Evolutionary conservation across 2,888 invertebrate genomes (phyloP), one percentile per base, ranked within the genome.

Genomic region (Bedellia somnulentella): DNA sequence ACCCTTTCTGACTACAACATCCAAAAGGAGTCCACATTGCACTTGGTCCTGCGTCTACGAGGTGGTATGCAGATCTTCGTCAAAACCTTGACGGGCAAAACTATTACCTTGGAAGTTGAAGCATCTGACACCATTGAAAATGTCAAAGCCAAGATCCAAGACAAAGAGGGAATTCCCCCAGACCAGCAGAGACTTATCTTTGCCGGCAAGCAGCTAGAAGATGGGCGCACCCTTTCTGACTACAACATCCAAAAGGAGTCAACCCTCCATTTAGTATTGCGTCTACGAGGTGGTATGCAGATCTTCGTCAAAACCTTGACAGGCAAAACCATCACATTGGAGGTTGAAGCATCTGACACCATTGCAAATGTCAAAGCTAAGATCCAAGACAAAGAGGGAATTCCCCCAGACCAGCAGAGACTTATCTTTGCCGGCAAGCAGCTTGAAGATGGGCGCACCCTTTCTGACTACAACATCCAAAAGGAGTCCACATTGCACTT

Each of bases 21-120:
- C 5, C 40, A 40, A 5, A 40, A 40, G 5, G 40, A 40, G 5
- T 40, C 40, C 0, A 40, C 40, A 1, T 35, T 40, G 1, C 40
- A 40, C 9, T 13, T 40, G n/a, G 40, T 40, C 1, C 10, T 40
- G 27, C 40, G 40, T 36, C 37, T 40, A 1, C 35, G 40, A 5
- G 40, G 40, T 22, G 40, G 40, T 10, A 40, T 40, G 40, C 40
- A 40, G 15, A 40, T 40, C 8, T 40, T 40, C n/a, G 40, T 40
- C 0, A 40, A 40, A 22, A 40, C 40, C 5, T 16, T 40, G 5
- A 40, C 40, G 23, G 40, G 40, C 2, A 40, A 40, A 5, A 40
- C 40, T 2, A 40, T 40, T 13, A 40, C 40, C 12, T 16, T 40
- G 2, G 40, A 40, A 15, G 40, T 40, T 2, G 40, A 40, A 12